A percentile compares a stretch with the other conserved stretches of the same genome.
Evolutionary conservation across 2,113 vertebrate genomes (phyloP).

Genomic region (Nesospiza acunhae): DNA sequence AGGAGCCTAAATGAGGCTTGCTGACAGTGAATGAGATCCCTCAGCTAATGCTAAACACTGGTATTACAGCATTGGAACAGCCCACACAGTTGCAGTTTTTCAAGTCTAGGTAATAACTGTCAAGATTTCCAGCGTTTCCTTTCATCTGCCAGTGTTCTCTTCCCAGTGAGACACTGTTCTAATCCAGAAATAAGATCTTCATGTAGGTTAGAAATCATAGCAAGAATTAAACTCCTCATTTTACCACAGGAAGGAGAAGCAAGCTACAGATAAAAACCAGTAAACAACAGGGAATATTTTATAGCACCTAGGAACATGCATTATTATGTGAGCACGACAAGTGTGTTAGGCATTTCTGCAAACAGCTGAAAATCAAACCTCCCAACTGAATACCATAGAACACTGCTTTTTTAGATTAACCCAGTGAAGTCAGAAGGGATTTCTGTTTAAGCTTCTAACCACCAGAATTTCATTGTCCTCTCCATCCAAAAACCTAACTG

Average conservation of each 20-base stretch:
- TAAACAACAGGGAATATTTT: neutral
- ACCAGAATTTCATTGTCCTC: neutral
- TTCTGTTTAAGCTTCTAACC: neutral
- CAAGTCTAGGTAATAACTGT: neutral
- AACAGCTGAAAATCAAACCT: neutral
- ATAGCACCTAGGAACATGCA: neutral
- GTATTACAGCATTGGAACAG: neutral
- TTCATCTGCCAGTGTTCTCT: neutral
- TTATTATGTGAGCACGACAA: neutral
- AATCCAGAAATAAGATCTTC: neutral
- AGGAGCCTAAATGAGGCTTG: neutral
- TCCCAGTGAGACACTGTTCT: neutral
- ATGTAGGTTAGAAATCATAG: neutral
- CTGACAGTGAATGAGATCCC: neutral
- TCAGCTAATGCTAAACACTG: neutral
- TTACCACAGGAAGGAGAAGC: neutral
- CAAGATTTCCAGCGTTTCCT: neutral
- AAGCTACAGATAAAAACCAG: neutral
- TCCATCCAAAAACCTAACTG: neutral
- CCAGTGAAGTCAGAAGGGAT: neutral
- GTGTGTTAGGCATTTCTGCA: fast-evolving
- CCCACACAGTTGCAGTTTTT: neutral
- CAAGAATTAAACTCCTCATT: neutral
- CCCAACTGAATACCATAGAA: neutral
- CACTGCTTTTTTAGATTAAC: neutral